Evolutionary conservation across 2,888 invertebrate species (phyloP).

Genomic region (Fragum fragum): DNA sequence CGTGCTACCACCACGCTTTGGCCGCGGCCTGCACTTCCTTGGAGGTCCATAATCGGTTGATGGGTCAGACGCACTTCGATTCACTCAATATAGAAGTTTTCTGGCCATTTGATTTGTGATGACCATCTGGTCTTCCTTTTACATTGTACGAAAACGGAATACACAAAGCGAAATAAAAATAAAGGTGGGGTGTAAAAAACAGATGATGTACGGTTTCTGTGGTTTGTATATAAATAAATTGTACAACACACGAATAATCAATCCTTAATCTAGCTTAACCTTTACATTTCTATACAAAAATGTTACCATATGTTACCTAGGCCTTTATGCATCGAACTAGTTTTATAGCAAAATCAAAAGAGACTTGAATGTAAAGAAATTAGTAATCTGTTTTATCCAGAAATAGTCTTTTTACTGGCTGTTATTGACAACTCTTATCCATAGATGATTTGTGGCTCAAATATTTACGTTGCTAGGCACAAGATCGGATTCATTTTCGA

Average conservation of each 20-base stretch:
- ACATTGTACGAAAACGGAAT: background rate
- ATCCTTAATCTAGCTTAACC: constrained; percentile 33
- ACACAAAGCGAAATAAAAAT: background rate
- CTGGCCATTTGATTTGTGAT: background rate
- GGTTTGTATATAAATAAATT: constrained; percentile 18
- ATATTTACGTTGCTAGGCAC: background rate
- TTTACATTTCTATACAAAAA: constrained; percentile 31
- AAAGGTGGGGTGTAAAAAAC: background rate
- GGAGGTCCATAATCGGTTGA: too few relatives aligned
- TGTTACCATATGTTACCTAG: constrained; percentile 10
- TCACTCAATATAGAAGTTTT: background rate
- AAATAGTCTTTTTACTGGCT: background rate
- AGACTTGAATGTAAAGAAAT: constrained; percentile 12
- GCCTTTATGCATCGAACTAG: constrained; percentile 8
- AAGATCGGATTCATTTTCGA: background rate
- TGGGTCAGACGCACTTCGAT: too few relatives aligned
- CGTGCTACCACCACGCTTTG: too few relatives aligned
- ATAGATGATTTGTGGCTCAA: background rate
- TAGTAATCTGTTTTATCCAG: background rate
- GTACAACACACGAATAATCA: constrained; percentile 26
- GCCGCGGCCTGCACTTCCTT: too few relatives aligned
- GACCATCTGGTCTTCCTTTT: background rate
- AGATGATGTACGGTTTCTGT: background rate
- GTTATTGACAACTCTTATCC: background rate
- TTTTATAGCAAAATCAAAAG: constrained; percentile 30